Evolutionary conservation across 37 sponge, comb jelly and placozoan genomes (phyloP).

Genomic region (Crambe crambe): DNA sequence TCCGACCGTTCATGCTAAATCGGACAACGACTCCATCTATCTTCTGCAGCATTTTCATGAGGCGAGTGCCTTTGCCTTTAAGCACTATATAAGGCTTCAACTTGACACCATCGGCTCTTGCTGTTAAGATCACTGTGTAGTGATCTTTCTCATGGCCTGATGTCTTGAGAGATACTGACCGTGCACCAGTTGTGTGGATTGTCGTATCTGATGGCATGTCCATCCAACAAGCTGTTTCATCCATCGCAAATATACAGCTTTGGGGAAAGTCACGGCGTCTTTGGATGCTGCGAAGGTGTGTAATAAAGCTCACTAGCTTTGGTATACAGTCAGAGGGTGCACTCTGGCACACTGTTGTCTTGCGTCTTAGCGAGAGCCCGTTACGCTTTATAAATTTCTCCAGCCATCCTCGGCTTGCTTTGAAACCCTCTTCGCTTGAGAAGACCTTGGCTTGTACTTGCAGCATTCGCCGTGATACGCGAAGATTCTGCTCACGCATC

Average conservation of each 20-base stretch:
- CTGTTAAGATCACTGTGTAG: constrained; percentile 49
- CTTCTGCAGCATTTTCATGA: too few species aligned
- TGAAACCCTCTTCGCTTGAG: neutral
- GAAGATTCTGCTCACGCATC: neutral
- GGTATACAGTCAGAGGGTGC: constrained; percentile 23
- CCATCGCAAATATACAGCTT: too few species aligned
- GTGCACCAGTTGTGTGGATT: constrained; percentile 10
- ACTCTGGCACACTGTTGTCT: constrained; percentile 38
- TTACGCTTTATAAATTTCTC: neutral
- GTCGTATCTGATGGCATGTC: constrained; percentile 48
- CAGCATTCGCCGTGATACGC: constrained; percentile 16
- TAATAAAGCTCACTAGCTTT: constrained; percentile 29
- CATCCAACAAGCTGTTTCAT: constrained; percentile 59
- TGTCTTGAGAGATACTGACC: constrained; percentile 36
- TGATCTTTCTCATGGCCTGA: constrained; percentile 52
- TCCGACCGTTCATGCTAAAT: too few species aligned
- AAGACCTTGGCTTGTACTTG: constrained; percentile 6
- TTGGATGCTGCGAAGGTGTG: constrained; percentile 1
- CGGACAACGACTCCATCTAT: too few species aligned
- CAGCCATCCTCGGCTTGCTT: constrained; percentile 31
- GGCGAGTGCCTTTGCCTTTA: constrained; percentile 33
- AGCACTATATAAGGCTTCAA: constrained; percentile 49
- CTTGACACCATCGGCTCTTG: constrained; percentile 55
- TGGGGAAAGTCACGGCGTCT: too few species aligned
- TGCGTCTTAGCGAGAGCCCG: constrained; percentile 29